These are phyloP conservation scores for Platorchestia sp. DNA, from an alignment of 1,140 invertebrate species.

Conservation along the genomic window DNA sequence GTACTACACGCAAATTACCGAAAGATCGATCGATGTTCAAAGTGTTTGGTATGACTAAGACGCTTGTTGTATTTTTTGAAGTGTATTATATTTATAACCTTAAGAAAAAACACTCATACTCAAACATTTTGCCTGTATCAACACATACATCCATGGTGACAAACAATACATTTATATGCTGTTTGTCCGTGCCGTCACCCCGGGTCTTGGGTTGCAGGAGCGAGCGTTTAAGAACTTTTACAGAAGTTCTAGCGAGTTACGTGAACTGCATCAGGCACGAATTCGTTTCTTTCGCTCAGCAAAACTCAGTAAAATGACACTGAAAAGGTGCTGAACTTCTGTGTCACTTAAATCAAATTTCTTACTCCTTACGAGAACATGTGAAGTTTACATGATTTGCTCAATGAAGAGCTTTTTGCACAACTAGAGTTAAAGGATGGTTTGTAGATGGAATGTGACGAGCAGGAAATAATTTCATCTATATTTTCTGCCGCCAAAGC, in stretches of 20 bases:
- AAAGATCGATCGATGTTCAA: too few relatives aligned
- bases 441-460: too few relatives aligned
- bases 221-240: background rate
- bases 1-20: too few relatives aligned
- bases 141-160: too few relatives aligned
- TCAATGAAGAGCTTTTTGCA: background rate
- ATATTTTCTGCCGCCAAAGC: too few relatives aligned
- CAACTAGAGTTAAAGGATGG: too few relatives aligned
- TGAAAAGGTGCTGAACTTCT: background rate
- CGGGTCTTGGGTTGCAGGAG: background rate
- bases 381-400: background rate
- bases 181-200: background rate
- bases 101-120: too few relatives aligned
- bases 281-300: background rate
- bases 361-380: background rate
- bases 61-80: too few relatives aligned
- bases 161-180: background rate
- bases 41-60: too few relatives aligned
- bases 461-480: too few relatives aligned
- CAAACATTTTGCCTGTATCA: too few relatives aligned
- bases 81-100: too few relatives aligned
- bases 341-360: background rate
- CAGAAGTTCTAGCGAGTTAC: background rate
- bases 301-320: background rate
- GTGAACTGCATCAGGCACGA: background rate